phyloP scores from a whole-genome alignment of 2,888 invertebrate genomes.

The Helicoverpa assulta region DNA sequence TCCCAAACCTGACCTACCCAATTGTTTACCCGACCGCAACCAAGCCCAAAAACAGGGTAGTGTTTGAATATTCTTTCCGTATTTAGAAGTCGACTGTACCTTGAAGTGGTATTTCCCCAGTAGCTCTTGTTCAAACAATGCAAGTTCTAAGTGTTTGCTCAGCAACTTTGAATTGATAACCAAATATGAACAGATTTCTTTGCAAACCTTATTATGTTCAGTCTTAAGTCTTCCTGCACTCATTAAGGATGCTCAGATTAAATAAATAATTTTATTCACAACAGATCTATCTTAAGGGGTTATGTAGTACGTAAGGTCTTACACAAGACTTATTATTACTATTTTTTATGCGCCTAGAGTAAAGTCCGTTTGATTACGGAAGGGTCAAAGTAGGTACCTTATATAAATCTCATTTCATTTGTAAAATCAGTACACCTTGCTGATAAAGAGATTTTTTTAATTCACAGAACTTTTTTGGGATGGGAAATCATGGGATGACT shows the following conservation, averaged over 20 bases:
- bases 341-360: neutral
- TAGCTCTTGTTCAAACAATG: slow-evolving; percentile 38
- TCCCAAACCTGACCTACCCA: neutral
- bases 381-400: neutral
- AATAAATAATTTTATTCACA: slow-evolving; percentile 1
- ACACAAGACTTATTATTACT: neutral
- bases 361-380: neutral
- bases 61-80: neutral
- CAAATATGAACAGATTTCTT: slow-evolving; percentile 31
- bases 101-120: slow-evolving; percentile 38
- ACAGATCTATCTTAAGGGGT: neutral
- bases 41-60: neutral
- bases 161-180: slow-evolving; percentile 18
- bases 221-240: slow-evolving; percentile 5
- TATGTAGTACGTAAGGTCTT: neutral
- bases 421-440: no score
- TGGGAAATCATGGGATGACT: no score
- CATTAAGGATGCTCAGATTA: neutral
- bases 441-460: no score
- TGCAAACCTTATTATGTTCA: neutral
- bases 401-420: neutral
- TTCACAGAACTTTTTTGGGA: no score
- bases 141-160: slow-evolving; percentile 34
- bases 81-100: slow-evolving; percentile 1
- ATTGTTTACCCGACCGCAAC: neutral